These are phyloP conservation scores for Stenchaetothrips biformis DNA, from an alignment of 2,888 invertebrate genomes.

Conservation along the genomic window DNA sequence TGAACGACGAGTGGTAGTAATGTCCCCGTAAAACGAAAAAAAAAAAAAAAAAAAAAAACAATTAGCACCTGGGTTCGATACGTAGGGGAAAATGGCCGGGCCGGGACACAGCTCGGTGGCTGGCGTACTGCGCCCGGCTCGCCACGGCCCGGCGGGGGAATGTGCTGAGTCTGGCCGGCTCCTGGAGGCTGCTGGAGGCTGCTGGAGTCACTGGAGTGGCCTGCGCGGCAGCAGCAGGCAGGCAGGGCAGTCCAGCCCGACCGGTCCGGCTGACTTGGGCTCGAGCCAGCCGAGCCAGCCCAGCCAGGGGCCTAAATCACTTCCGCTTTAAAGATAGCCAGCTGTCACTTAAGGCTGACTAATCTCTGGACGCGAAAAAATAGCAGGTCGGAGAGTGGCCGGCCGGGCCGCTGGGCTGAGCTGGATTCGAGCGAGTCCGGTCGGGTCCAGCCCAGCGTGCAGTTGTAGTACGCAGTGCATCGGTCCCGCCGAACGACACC, in stretches of 20 bases:
- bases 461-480: no score
- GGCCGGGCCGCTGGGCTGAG: background rate
- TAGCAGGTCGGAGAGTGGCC: background rate
- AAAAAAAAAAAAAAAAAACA: no score
- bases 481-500: no score
- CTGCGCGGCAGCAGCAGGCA: background rate
- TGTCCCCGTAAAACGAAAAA: no score
- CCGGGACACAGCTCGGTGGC: no score
- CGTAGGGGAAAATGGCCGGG: no score
- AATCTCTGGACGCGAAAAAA: constrained; percentile 9
- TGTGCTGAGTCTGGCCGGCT: constrained; percentile 17
- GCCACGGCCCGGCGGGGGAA: background rate
- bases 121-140: no score
- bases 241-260: background rate
- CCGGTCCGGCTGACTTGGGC: background rate
- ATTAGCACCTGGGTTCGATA: no score
- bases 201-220: background rate
- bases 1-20: no score
- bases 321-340: constrained; percentile 21
- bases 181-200: background rate
- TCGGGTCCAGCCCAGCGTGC: no score
- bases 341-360: constrained; percentile 20
- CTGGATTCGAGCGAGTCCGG: background rate
- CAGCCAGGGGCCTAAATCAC: constrained; percentile 22
- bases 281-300: no score